Evolutionary conservation across 2,113 vertebrate genomes (phyloP).

Genomic region (Otolemur garnettii): DNA sequence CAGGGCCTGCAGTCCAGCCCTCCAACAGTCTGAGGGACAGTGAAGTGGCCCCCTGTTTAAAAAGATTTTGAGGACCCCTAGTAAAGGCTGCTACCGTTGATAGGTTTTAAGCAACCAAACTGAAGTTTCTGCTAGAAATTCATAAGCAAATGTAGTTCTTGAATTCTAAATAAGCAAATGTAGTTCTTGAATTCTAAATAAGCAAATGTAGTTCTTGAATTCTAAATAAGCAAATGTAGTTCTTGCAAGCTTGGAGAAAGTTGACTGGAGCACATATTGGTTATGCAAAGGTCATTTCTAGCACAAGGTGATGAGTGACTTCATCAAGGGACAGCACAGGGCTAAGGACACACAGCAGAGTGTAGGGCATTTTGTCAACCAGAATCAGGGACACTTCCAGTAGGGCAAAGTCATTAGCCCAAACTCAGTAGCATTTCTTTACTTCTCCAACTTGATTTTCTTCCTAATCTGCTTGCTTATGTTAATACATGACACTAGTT

Average conservation of each 20-base stretch:
- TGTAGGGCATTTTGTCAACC: not conserved
- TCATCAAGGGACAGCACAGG: not conserved
- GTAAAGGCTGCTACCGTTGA: not conserved
- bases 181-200: not conserved
- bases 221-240: not conserved
- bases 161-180: not conserved
- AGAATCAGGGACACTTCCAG: not conserved
- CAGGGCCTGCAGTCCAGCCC: too few species aligned
- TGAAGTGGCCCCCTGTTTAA: too few species aligned
- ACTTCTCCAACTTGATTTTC: not conserved
- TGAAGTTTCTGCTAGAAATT: not conserved
- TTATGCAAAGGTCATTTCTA: not conserved
- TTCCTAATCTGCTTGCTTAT: not conserved
- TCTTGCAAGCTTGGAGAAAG: not conserved
- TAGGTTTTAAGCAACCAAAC: not conserved
- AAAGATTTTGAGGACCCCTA: too few species aligned
- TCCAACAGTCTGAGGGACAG: too few species aligned
- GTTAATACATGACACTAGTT: not conserved
- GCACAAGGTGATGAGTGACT: not conserved
- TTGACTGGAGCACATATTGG: rapidly evolving
- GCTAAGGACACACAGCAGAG: not conserved
- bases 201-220: not conserved
- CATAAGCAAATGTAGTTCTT: not conserved
- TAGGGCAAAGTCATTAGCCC: not conserved
- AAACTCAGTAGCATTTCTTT: not conserved